Conservation (phyloP, 2,113 vertebrate genomes). For the Ariopsis seemanni region DNA sequence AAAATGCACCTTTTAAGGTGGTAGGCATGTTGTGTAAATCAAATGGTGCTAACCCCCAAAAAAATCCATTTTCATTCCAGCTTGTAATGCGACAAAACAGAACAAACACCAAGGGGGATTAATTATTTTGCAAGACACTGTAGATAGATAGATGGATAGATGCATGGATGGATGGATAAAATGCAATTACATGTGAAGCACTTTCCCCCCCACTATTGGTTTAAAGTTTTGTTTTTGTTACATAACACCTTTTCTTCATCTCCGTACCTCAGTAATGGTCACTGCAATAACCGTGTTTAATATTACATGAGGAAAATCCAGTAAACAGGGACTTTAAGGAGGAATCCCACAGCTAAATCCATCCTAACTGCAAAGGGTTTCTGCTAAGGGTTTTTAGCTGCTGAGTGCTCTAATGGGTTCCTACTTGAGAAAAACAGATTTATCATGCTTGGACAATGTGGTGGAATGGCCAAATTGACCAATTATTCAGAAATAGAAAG, state of each 20-base stretch:
- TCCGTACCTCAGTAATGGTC: conserved; percentile 24
- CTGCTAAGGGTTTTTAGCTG: conserved; percentile 41
- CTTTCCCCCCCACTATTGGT: not conserved
- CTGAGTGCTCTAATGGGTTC: conserved; percentile 55
- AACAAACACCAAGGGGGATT: too few relatives aligned
- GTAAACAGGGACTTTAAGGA: conserved; percentile 45
- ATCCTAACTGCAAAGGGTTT: conserved; percentile 54
- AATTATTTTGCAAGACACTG: too few relatives aligned
- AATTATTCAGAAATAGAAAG: conserved; percentile 68
- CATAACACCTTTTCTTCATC: conserved; percentile 4
- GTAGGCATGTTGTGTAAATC: too few relatives aligned
- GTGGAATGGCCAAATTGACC: conserved; percentile 67
- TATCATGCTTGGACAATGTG: conserved; percentile 62
- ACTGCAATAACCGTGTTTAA: conserved; percentile 47
- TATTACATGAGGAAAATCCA: conserved; percentile 47
- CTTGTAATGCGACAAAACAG: too few relatives aligned
- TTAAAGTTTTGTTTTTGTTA: conserved; percentile 19
- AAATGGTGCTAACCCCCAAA: too few relatives aligned
- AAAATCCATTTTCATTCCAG: too few relatives aligned
- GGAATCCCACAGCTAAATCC: conserved; percentile 51
- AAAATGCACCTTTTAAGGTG: too few relatives aligned
- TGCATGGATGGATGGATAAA: not conserved
- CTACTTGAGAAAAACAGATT: conserved; percentile 63
- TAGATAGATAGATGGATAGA: too few relatives aligned
- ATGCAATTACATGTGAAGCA: not conserved